Evolutionary conservation across 2,888 invertebrate species (phyloP).

Genomic region (Pseudanteris insignis): DNA sequence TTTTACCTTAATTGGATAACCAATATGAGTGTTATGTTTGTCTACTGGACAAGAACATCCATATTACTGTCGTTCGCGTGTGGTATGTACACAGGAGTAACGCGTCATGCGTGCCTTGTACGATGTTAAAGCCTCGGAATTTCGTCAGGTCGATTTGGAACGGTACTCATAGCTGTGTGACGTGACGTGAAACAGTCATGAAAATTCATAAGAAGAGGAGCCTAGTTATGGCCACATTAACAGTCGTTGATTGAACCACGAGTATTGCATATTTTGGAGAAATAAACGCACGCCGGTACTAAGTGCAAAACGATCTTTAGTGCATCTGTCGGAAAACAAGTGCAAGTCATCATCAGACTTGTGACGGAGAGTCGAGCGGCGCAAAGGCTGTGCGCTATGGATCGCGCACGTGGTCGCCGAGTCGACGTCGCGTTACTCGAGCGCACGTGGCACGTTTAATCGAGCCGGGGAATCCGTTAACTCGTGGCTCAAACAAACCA

Average conservation of each 20-base stretch:
- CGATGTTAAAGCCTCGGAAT: no score
- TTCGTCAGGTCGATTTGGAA: no score
- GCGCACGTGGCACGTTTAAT: conserved; percentile 37
- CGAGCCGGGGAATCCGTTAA: conserved; percentile 26
- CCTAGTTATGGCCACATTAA: conserved; percentile 39
- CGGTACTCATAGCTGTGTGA: conserved; percentile 34
- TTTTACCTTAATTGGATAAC: no score
- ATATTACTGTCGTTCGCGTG: conserved; percentile 16
- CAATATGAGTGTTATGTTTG: conserved; percentile 19
- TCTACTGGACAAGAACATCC: conserved; percentile 22
- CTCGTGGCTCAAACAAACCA: conserved; percentile 32
- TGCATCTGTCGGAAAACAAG: conserved; percentile 12
- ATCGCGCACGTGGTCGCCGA: conserved; percentile 15
- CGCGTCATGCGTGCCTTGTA: no score
- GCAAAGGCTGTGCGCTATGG: no score
- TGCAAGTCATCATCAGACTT: background rate
- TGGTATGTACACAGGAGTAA: conserved; percentile 6
- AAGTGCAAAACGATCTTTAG: conserved; percentile 9
- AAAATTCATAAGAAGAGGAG: conserved; percentile 48
- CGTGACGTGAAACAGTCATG: conserved; percentile 44
- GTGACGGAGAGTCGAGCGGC: background rate
- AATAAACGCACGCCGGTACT: conserved; percentile 11
- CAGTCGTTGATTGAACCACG: conserved; percentile 12
- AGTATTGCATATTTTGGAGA: conserved; percentile 39
- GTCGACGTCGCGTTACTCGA: conserved; percentile 10